Base-by-base conservation (phyloP, 1,140 invertebrate species). In the Orussus abietinus region DNA sequence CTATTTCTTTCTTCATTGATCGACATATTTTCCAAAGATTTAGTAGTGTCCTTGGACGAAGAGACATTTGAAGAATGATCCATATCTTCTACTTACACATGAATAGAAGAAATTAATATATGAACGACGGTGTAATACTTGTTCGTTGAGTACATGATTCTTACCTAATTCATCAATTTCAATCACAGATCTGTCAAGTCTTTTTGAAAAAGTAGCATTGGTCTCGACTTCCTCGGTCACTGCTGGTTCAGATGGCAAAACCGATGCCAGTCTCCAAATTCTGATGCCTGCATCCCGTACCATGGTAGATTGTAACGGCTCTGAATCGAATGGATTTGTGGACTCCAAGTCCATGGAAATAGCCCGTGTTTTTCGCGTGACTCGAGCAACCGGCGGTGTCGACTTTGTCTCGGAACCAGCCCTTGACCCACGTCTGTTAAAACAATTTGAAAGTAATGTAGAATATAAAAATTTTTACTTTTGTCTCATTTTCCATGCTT, bases 391-490 rank as follows among this genome's bases (percentile, higher is more conserved):
- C 25, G 42, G 20, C 14, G 53, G 42, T 15, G 59, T 33, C 9
- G 60, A 55, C 7, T 53, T 56, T 14, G 47, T 15, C 28, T 68
- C 65, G 13, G 65, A 68, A 3, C 52, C 54, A 45, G 65, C 64
- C 47, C 65, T 58, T 5, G 36, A 34, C 1, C 32, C 3, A 5
- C 40, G 48, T 20, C 59, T 61, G 32, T 45, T 47, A 41, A 31
- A 26, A 44, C 15, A 30, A 19, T 5, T 13, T 9, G 33, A 30
- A 22, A 11, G 13, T 31, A 11, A 45, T 17, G 1, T 4, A 32
- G n/a, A 22, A 33, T 9, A n/a, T 9, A 13, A 13, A 30, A 32
- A 1, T 5, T 25, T 34, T 12, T 21, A 28, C 12, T 11, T 11
- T 18, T 6, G 4, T 6, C 7, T 19, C 6, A 20, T 3, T 44